phyloP scores from a whole-genome alignment of 1,140 invertebrate species.

The Trigoniulus corallinus region DNA sequence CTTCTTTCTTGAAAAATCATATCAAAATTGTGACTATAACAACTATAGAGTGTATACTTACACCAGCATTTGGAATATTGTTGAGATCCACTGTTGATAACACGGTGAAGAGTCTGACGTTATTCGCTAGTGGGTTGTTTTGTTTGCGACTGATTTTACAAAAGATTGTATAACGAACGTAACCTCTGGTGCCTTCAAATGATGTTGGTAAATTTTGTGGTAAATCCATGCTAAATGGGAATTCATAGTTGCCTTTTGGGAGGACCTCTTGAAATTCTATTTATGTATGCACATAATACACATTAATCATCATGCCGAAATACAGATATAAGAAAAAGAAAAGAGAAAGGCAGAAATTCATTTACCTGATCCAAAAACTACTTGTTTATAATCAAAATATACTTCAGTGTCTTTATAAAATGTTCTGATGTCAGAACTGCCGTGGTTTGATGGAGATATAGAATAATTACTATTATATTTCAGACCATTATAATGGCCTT shows the following conservation, averaged over 20 bases:
- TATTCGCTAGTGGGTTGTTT: background rate
- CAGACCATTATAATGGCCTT: background rate
- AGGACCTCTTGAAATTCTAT: background rate
- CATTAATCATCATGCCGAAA: background rate
- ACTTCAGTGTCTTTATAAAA: background rate
- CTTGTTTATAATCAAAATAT: background rate
- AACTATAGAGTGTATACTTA: too few relatives aligned
- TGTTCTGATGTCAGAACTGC: background rate
- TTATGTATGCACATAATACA: background rate
- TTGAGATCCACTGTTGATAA: background rate
- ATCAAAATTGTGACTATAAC: too few relatives aligned
- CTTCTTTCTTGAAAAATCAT: too few relatives aligned
- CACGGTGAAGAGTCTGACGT: background rate
- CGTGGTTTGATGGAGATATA: background rate
- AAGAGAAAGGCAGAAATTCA: too few relatives aligned
- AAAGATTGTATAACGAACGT: background rate
- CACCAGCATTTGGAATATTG: background rate
- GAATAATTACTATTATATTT: background rate
- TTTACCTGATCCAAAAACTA: background rate
- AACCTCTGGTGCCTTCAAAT: background rate
- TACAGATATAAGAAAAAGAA: too few relatives aligned
- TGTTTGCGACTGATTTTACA: background rate
- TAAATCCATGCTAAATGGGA: background rate
- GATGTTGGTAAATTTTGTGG: background rate
- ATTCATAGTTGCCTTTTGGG: background rate